A percentile compares a stretch with the other conserved stretches of the same genome.
These are phyloP conservation scores for Malacoctenus gilli DNA, from an alignment of 2,797 vertebrate species.

Conservation along the genomic window DNA sequence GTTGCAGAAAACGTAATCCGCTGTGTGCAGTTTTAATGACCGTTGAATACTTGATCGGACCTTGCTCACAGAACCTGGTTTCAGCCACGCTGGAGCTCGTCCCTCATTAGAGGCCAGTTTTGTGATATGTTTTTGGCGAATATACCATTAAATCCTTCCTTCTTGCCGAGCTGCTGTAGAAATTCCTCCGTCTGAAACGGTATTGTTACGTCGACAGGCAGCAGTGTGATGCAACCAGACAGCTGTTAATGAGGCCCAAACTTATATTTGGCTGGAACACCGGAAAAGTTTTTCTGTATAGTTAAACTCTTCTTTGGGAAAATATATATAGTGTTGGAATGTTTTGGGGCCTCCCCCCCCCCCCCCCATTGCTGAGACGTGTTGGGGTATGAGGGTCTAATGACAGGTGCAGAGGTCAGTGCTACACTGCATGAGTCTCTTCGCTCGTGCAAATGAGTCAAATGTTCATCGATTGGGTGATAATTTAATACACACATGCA, in stretches of 20 bases:
- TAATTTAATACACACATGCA: too few species aligned
- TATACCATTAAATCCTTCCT: conserved; percentile 16
- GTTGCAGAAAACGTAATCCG: too few species aligned
- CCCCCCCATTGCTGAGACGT: too few species aligned
- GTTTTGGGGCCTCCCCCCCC: not conserved
- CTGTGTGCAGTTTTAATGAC: too few species aligned
- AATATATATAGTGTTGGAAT: not conserved
- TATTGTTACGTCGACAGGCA: conserved; percentile 10
- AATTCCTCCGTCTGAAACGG: not conserved
- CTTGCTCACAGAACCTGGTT: not conserved
- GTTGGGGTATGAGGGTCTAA: too few species aligned
- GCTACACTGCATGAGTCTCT: too few species aligned
- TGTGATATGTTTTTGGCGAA: conserved; percentile 3
- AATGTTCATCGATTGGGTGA: too few species aligned
- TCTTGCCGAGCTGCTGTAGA: conserved; percentile 4
- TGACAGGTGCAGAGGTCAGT: too few species aligned
- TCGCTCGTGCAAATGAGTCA: too few species aligned
- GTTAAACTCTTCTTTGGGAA: not conserved
- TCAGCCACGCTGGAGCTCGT: conserved; percentile 1
- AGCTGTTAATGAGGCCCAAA: conserved; percentile 19
- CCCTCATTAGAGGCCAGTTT: not conserved
- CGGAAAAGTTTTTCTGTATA: conserved; percentile 8
- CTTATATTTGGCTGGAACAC: conserved; percentile 18
- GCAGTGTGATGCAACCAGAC: conserved; percentile 22
- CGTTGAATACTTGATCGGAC: too few species aligned